Base-by-base conservation (phyloP, 2,888 invertebrate genomes). In the Zele albiditarsus region DNA sequence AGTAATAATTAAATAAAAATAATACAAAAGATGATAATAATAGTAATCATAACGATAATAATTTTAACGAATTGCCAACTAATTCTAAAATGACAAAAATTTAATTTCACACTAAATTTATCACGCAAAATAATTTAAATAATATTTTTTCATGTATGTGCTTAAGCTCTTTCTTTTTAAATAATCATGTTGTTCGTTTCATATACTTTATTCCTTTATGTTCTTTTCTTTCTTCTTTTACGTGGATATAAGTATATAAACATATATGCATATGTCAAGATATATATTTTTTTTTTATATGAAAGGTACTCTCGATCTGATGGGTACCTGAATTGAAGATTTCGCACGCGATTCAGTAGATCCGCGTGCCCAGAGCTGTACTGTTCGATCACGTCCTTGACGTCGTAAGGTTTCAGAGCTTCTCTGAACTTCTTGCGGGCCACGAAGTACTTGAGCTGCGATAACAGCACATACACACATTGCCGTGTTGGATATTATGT, bases 331-430 rank as follows among this genome's bases (percentile, higher is more conserved):
- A 93, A 93, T 90, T 96, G 96, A 85, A 96, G 92, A 91, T 93
- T 95, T 92, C 95, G 96, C 89, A 96, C 95, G 90, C 96, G 91
- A 89, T 95, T 94, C 88, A 96, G 93, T 90, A 97, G 94, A 91
- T 97, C 96, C 81, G 96, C 95, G 90, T 96, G 95, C 88, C 94
- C 94, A 84, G 95, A 95, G 78, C 95, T 95, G 91, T 96, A 96
- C 91, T 97, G 96, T 90, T 97, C 96, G 90, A 97, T 96, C 90
- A 97, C 96, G 91, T 97, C 97, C 92, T 96, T 97, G 88, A 97
- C 96, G 91, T 97, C 97, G 91, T 97, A 97, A 82, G 97, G 97
- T 91, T 96, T 95, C 90, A 96, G 92, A 86, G 96, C 96, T 91
- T 96, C 96, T 91, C 95, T 95, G 93, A 97, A 97, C 92, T 96